These are phyloP conservation scores for Hydractinia symbiolongicarpus DNA, from an alignment of 30 jellyfish, hydroid and myxozoan species.

Conservation along the genomic window DNA sequence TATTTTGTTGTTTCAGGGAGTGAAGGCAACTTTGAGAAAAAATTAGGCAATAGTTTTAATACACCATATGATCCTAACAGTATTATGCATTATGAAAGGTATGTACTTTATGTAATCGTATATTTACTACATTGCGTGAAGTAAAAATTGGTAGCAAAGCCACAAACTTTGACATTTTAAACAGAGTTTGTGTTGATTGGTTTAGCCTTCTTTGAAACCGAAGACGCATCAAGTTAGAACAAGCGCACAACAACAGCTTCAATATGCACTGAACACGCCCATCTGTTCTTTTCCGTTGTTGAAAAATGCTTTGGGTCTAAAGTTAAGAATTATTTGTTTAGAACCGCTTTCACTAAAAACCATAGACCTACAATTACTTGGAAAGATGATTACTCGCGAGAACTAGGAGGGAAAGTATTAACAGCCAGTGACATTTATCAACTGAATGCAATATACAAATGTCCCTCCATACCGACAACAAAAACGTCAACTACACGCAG, in stretches of 20 bases:
- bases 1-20: background rate
- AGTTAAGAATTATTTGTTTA: background rate
- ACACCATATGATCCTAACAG: conserved; percentile 17
- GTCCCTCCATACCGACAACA: background rate
- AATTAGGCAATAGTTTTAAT: background rate
- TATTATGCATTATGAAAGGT: conserved; percentile 16
- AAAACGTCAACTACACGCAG: background rate
- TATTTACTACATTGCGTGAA: too few relatives aligned
- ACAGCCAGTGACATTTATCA: background rate
- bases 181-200: too few relatives aligned
- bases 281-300: too few relatives aligned
- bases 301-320: too few relatives aligned
- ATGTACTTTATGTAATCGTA: background rate
- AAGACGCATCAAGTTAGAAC: too few relatives aligned
- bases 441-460: background rate
- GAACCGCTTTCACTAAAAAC: conserved; percentile 14
- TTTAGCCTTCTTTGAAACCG: too few relatives aligned
- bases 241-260: too few relatives aligned
- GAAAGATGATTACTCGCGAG: background rate
- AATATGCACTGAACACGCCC: too few relatives aligned
- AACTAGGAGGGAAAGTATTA: background rate
- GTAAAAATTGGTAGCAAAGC: too few relatives aligned
- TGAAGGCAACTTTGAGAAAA: conserved; percentile 5
- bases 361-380: background rate
- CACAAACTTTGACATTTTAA: too few relatives aligned